These are phyloP conservation scores for Calliopum simillimum DNA, from an alignment of 2,888 invertebrate genomes.

Conservation along the genomic window DNA sequence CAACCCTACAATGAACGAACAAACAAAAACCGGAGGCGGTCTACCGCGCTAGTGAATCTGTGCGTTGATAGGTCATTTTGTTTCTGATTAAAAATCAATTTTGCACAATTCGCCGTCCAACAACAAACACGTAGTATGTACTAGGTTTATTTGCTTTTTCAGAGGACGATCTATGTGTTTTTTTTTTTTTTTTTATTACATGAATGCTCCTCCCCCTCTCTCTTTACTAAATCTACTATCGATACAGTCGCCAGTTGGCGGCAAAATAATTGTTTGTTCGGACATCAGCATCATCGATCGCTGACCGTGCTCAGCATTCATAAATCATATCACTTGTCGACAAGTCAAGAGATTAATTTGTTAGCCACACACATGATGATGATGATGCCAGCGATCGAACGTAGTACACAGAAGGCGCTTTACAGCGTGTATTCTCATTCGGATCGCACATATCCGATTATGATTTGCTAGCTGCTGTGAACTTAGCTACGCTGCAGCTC, in stretches of 20 bases:
- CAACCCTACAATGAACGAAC: background rate
- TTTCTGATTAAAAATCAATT: slow-evolving; percentile 47
- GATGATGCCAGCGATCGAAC: slow-evolving; percentile 43
- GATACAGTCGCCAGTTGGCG: background rate
- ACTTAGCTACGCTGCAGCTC: background rate
- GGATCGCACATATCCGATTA: background rate
- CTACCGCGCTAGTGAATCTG: background rate
- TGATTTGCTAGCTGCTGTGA: background rate
- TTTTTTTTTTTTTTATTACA: background rate
- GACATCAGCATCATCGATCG: background rate
- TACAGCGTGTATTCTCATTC: too few species aligned
- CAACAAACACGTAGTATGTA: background rate
- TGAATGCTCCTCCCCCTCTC: background rate
- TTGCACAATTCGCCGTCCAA: slow-evolving; percentile 10
- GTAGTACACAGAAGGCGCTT: slow-evolving; percentile 15
- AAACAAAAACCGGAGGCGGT: background rate
- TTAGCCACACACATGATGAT: slow-evolving; percentile 33
- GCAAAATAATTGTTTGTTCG: background rate
- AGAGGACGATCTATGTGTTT: background rate
- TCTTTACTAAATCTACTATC: background rate
- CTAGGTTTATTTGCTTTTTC: background rate
- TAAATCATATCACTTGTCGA: slow-evolving; percentile 65
- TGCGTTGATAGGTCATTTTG: slow-evolving; percentile 42
- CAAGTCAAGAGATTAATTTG: slow-evolving; percentile 56
- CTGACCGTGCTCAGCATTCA: slow-evolving; percentile 63